Percentiles rank a stretch among this genome's conserved stretches.
phyloP scores from a whole-genome alignment of 1,140 invertebrate species.

The Leptinotarsa lineolata region DNA sequence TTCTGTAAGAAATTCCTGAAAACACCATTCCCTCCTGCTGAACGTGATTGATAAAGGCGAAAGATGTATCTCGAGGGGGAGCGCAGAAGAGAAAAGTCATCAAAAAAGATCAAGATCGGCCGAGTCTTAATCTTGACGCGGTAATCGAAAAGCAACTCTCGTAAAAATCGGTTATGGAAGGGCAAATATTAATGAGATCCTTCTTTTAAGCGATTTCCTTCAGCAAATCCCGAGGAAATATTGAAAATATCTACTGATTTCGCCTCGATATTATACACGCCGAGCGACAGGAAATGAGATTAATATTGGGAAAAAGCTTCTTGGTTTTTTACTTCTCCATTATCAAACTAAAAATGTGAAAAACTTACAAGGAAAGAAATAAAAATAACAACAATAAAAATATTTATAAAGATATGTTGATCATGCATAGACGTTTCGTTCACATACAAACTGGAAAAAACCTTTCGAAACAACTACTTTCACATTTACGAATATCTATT shows the following conservation, averaged over 20 bases:
- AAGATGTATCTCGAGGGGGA: conserved; percentile 8
- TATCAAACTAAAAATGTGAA: no score
- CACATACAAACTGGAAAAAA: no score
- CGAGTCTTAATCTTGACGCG: conserved; percentile 33
- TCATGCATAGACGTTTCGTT: no score
- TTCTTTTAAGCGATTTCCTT: conserved; percentile 48
- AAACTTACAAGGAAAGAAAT: no score
- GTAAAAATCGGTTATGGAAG: conserved; percentile 32
- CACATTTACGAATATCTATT: no score
- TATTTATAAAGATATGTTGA: no score
- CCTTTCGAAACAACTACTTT: no score
- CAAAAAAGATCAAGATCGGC: conserved; percentile 30
- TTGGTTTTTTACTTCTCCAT: no score
- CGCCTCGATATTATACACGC: background rate
- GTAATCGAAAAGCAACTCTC: conserved; percentile 34
- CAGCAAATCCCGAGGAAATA: conserved; percentile 46
- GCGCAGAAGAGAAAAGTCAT: conserved; percentile 23
- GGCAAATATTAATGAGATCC: conserved; percentile 50
- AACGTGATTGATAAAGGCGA: conserved; percentile 26
- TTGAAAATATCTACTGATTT: conserved; percentile 49
- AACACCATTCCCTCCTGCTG: conserved; percentile 3
- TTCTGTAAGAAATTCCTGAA: conserved; percentile 23
- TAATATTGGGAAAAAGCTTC: no score
- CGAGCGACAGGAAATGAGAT: no score
- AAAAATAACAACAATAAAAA: no score